Conservation (phyloP, 2,888 invertebrate genomes). For the Panopea generosa region DNA sequence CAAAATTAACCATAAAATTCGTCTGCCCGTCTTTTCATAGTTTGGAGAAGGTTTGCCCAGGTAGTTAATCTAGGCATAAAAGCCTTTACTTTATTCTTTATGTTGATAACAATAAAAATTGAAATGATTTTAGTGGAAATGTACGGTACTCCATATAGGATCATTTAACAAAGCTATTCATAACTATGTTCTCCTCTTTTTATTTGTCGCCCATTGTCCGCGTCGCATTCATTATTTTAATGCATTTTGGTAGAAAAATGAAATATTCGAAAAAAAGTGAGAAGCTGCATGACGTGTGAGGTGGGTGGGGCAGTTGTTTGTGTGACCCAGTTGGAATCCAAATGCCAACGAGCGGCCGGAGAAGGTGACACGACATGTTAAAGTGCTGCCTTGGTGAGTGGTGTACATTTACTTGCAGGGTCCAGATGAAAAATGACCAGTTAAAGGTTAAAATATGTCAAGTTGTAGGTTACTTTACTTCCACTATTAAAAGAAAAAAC, state of each 20-base stretch:
- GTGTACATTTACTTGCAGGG: too few relatives aligned
- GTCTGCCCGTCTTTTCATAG: constrained; percentile 21
- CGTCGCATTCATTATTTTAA: constrained; percentile 50
- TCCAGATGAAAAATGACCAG: too few relatives aligned
- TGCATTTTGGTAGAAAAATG: constrained; percentile 40
- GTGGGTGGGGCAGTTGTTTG: not conserved
- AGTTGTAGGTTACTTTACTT: too few relatives aligned
- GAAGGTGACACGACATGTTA: constrained; percentile 31
- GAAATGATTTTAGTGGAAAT: constrained; percentile 19
- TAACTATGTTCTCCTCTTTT: constrained; percentile 15
- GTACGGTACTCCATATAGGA: constrained; percentile 28
- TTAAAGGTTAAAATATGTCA: too few relatives aligned
- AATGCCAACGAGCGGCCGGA: constrained; percentile 23
- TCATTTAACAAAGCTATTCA: constrained; percentile 39
- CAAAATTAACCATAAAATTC: constrained; percentile 28
- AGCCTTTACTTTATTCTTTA: not conserved
- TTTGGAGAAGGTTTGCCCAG: not conserved
- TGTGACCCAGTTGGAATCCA: constrained; percentile 26
- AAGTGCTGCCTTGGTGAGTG: constrained; percentile 3
- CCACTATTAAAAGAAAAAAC: too few relatives aligned
- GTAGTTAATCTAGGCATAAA: constrained; percentile 3
- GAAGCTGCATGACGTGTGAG: not conserved
- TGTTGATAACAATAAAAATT: constrained; percentile 1
- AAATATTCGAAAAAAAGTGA: constrained; percentile 6
- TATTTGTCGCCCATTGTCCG: constrained; percentile 24